Base-by-base conservation (phyloP, 92 coral and sea anemone genomes). In the Epizoanthus fatuus region DNA sequence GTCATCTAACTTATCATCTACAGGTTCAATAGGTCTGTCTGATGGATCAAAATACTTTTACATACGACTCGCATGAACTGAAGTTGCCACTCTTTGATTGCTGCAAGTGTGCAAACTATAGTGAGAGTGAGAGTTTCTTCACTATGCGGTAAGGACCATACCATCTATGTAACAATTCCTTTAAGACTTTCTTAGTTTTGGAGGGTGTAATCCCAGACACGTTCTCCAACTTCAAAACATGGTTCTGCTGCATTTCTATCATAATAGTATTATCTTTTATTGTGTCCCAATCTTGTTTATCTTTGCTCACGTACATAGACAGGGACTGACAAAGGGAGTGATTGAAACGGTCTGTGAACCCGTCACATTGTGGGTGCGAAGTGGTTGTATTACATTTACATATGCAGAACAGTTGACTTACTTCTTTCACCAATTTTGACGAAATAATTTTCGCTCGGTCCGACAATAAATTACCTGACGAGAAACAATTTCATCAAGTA, bases 401-500 rank as follows among this genome's bases (percentile, higher is more conserved):
- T 3, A 40, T 40, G 45, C 45, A 5, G 6, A 40, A 40, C 45
- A 22, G 25, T 22, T 22, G 25, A 22, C 25, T 22, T 22, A 22
- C 25, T 22, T 22, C 25, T 22, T 22, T 22, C 25, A 22, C 25
- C 25, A 22, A 22, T 22, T 22, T 22, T 22, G 25, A 22, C 25
- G 81, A 76, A 7, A 91, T 81, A 59, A 81, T 81, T 4, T 59
- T 56, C 4, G 88, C 91, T 69, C 93, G 32, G 40, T 90, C 88
- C 0, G 93, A 81, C 16, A 90, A 54, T 45, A 90, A 39, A 0
- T 78, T 72, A 0, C 87, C 9, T 86, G 87, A 3, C 93, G 60
- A 16, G 90, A 74, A 11, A 90, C 79, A 5, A 90, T 81, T 63
- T 88, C 92, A 10, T 88, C 63, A 0, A 81, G 78, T 3, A 93